Base-by-base conservation (phyloP, 2,888 invertebrate species). In the Drosophila hamatofila region DNA sequence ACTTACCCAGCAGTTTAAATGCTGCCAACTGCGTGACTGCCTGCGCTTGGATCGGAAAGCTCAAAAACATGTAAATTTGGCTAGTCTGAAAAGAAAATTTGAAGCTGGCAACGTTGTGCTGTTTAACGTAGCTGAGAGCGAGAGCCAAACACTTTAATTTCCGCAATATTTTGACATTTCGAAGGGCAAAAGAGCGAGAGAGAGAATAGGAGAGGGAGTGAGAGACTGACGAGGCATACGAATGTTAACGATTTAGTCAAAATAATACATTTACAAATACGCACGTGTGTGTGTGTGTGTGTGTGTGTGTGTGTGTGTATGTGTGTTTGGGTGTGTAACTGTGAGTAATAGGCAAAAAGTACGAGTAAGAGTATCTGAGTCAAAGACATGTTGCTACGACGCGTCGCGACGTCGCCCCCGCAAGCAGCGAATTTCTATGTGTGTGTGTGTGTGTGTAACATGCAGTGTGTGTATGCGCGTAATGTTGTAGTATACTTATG, bases 81-180 rank as follows among this genome's bases (percentile, higher is more conserved):
- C n/a, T n/a, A n/a, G n/a, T n/a, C 14, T 42, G 33, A 46, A 59
- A 60, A 54, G 3, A n/a, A 2, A 60, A 58, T 39, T 59, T 30
- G 5, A 41, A 52, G 41, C 72, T 71, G 73, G 67, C 78, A 68
- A 68, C 51, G 57, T 56, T 67, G 55, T 27, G n/a, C 21, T n/a
- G 18, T 12, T 14, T 23, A 55, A 42, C 52, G 30, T 39, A 33
- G 9, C 51, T 44, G 39, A 52, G 37, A 16, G 42, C n/a, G 46
- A n/a, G 35, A 52, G 23, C 59, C 55, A 64, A 77, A 33, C 59
- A 52, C 66, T 49, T 52, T 52, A 37, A 61, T 74, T 73, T 78
- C 75, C 81, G 85, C 79, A 85, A 79, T 80, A 85, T 88, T 88
- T 88, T 88, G 85, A 88, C 84, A 85, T 88, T 87, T 85, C 77